Conservation (phyloP, 2,888 invertebrate genomes). For the Smittia aterrima region DNA sequence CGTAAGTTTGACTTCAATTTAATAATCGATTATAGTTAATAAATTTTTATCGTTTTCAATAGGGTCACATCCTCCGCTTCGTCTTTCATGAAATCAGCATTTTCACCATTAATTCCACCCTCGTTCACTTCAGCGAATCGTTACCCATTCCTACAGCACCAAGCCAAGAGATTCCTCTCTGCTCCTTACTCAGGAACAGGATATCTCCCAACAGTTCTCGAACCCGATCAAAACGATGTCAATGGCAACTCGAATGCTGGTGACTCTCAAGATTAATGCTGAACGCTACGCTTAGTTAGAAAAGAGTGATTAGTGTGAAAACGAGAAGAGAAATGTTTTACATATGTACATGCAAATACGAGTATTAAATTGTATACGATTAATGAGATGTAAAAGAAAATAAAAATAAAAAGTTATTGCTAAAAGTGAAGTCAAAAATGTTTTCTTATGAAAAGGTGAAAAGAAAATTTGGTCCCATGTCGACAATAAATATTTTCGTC, state of each 20-base stretch:
- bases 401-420: constrained; percentile 22
- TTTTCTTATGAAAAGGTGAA: not conserved
- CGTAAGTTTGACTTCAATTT: constrained; percentile 22
- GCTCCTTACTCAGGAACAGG: constrained; percentile 83
- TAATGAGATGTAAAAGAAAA: constrained; percentile 1
- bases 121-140: constrained; percentile 51
- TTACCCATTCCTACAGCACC: constrained; percentile 44
- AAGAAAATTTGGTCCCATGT: not conserved
- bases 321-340: not conserved
- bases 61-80: constrained; percentile 51
- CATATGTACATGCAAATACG: not conserved
- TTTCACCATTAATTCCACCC: constrained; percentile 69
- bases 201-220: constrained; percentile 69
- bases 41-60: constrained; percentile 40
- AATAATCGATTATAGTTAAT: not conserved
- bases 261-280: constrained; percentile 39
- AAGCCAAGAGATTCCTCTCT: constrained; percentile 74
- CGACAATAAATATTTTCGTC: too few relatives aligned
- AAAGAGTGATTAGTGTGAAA: constrained; percentile 37
- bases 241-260: constrained; percentile 38
- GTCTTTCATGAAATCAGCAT: constrained; percentile 63
- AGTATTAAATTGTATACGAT: constrained; percentile 20
- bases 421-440: not conserved
- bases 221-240: constrained; percentile 37
- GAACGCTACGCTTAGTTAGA: constrained; percentile 27